Conservation (phyloP, 1,140 invertebrate species). For the Drosophila arawakana region DNA sequence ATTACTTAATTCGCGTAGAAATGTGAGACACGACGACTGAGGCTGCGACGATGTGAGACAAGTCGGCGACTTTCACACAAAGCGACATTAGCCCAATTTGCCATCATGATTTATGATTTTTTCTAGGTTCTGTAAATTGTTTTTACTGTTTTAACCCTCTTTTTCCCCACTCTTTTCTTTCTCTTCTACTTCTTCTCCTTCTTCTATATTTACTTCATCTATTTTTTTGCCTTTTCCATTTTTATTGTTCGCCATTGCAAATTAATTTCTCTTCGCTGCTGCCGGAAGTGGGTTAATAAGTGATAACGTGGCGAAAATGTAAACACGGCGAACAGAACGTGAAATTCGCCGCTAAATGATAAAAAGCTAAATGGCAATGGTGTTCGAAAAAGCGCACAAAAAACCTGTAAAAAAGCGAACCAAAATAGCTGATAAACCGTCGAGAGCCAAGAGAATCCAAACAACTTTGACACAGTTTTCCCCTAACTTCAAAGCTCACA, state of each 20-base stretch:
- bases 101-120: constrained; percentile 75
- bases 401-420: constrained; percentile 19
- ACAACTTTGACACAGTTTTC: constrained; percentile 45
- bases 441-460: constrained; percentile 24
- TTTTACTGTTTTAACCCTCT: constrained; percentile 45
- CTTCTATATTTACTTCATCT: constrained; percentile 5
- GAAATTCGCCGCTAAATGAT: constrained; percentile 45
- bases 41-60: neutral
- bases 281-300: constrained; percentile 79
- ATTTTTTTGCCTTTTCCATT: constrained; percentile 15
- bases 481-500: constrained; percentile 6
- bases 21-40: constrained; percentile 9
- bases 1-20: constrained; percentile 67
- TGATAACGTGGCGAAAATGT: constrained; percentile 71
- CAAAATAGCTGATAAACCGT: constrained; percentile 22
- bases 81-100: constrained; percentile 78
- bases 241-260: constrained; percentile 56
- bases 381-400: constrained; percentile 9
- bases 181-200: constrained; percentile 5
- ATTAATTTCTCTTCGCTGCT: constrained; percentile 71
- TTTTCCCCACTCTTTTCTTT: neutral
- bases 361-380: constrained; percentile 37
- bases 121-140: constrained; percentile 74
- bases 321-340: constrained; percentile 63
- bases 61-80: constrained; percentile 66